These are phyloP conservation scores for Laterallus jamaicensis DNA, from an alignment of 2,113 vertebrate genomes.

Conservation along the genomic window DNA sequence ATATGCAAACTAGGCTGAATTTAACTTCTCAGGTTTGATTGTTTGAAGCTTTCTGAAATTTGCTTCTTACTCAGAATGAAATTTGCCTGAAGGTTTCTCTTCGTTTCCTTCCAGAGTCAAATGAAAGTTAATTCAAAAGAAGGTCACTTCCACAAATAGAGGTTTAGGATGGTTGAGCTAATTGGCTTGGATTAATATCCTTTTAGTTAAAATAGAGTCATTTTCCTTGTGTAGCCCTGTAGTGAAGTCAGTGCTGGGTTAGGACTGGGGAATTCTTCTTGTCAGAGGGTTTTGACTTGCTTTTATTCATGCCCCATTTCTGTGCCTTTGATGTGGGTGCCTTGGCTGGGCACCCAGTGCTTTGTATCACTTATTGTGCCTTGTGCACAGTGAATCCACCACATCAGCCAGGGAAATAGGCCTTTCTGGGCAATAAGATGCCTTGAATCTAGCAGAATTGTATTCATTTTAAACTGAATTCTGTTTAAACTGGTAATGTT, in stretches of 20 bases:
- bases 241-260: neutral
- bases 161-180: neutral
- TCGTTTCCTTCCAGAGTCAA: neutral
- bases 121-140: neutral
- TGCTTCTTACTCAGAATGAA: neutral
- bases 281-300: neutral
- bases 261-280: neutral
- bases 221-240: neutral
- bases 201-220: conserved; percentile 10
- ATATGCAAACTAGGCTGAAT: neutral
- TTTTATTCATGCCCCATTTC: neutral
- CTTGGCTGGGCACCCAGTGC: neutral
- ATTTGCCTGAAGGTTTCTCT: conserved; percentile 20
- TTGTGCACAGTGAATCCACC: neutral
- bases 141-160: neutral
- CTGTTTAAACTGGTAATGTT: neutral
- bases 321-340: neutral
- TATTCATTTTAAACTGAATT: neutral
- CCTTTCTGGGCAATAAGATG: neutral
- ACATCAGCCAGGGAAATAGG: neutral
- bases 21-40: neutral
- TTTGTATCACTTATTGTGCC: neutral
- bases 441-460: neutral
- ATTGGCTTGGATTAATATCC: conserved; percentile 1
- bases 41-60: neutral